These are phyloP conservation scores for Orientallactaga bullata DNA, from an alignment of 2,113 vertebrate genomes.

Conservation along the genomic window DNA sequence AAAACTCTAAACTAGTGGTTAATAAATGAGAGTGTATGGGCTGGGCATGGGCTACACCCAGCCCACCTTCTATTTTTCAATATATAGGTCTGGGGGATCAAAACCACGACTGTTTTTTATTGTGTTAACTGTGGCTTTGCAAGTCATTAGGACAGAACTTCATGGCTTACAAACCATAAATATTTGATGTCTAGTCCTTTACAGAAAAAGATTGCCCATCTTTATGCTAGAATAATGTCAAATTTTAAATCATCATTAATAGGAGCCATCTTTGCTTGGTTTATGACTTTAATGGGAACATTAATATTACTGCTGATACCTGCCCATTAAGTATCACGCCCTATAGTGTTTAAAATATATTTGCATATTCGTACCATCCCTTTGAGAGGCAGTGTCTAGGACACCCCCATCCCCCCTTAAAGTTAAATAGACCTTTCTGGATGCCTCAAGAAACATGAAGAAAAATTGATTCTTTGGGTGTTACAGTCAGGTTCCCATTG, in stretches of 20 bases:
- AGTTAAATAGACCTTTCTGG: neutral
- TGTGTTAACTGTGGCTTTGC: neutral
- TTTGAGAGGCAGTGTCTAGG: neutral
- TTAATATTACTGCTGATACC: neutral
- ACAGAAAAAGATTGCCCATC: neutral
- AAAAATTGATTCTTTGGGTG: neutral
- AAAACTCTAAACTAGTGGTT: neutral
- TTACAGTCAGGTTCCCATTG: no score
- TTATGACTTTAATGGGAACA: slow-evolving; percentile 16
- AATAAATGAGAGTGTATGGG: neutral
- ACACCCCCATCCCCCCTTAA: neutral
- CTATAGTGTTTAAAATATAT: neutral
- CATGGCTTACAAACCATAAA: neutral
- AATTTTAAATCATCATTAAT: neutral
- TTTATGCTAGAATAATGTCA: neutral
- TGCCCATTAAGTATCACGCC: neutral
- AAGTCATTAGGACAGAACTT: neutral
- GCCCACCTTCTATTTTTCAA: neutral
- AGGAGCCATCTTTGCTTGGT: neutral
- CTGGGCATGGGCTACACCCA: neutral
- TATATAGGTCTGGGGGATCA: neutral
- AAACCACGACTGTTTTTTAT: neutral
- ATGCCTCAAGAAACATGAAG: neutral
- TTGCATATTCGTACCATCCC: neutral
- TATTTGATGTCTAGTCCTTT: no score